A percentile compares a stretch with the other conserved stretches of the same genome.
Evolutionary conservation across 2,797 vertebrate genomes (phyloP).

Genomic region (Coreius guichenoti): DNA sequence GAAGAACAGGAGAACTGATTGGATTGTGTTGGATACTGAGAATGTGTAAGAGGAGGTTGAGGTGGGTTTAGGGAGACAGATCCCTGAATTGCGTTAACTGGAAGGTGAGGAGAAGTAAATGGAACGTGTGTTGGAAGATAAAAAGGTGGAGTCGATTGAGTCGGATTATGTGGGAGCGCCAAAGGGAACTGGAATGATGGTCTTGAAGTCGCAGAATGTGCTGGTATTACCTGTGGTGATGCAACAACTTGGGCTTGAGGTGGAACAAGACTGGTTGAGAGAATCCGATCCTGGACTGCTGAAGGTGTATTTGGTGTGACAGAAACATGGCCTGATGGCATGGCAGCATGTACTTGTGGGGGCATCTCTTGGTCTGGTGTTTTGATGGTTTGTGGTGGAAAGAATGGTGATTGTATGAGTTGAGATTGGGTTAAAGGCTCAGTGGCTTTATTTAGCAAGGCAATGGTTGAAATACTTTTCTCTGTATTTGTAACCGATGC

Average conservation of each 20-base stretch:
- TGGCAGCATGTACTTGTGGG: slow-evolving; percentile 1
- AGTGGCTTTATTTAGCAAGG: slow-evolving; percentile 1
- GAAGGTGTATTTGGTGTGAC: slow-evolving; percentile 9
- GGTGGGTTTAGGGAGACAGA: slow-evolving; percentile 37
- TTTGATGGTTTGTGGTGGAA: slow-evolving; percentile 27
- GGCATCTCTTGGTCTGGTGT: slow-evolving; percentile 16
- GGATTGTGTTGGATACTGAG: slow-evolving; percentile 38
- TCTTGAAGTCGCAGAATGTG: slow-evolving; percentile 33
- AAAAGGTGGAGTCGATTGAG: slow-evolving; percentile 24
- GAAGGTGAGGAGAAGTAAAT: slow-evolving; percentile 36
- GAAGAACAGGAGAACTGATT: slow-evolving; percentile 45
- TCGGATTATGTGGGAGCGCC: slow-evolving; percentile 29
- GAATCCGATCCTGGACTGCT: slow-evolving; percentile 28
- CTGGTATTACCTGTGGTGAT: slow-evolving; percentile 13
- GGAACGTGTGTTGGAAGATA: slow-evolving; percentile 38
- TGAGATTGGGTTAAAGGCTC: slow-evolving; percentile 25
- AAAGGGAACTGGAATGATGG: slow-evolving; percentile 36
- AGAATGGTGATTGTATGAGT: background rate
- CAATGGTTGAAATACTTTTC: slow-evolving; percentile 23
- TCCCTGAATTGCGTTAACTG: slow-evolving; percentile 35
- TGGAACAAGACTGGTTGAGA: slow-evolving; percentile 6
- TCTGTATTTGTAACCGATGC: slow-evolving; percentile 8
- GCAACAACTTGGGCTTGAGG: slow-evolving; percentile 5
- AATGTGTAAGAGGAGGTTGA: slow-evolving; percentile 36
- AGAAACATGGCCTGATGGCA: slow-evolving; percentile 21